Base-by-base conservation (phyloP, 2,888 invertebrate species). In the Ceramica pisi region DNA sequence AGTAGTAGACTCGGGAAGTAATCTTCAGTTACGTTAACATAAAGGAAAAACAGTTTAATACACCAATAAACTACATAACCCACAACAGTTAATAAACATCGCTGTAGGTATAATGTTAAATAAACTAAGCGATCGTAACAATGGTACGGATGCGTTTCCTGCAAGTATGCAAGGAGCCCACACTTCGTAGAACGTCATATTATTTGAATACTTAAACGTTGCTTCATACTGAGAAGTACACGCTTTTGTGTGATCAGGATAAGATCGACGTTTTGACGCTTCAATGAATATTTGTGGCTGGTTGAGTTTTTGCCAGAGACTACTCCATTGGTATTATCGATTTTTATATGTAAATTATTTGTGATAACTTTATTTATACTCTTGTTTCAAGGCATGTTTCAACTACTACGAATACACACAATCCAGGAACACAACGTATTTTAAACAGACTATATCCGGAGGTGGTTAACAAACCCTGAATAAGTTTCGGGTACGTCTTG, bases 111-210 rank as follows among this genome's bases (percentile, higher is more conserved):
- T 31, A 26, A 79, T 72, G 74, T 80, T 69, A 71, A 87, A 86
- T 85, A 84, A 84, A 85, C 78, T 75, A 63, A 76, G 76, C 71
- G 81, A 65, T 78, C 57, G 79, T 82, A 86, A 91, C 88, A 91
- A 90, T 89, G 76, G 84, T 85, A 87, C 91, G 92, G 91, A 92
- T 88, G 91, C 86, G 78, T 91, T 89, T 93, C 93, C 93, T 90
- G 89, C 81, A 80, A 78, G 75, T 80, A 80, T 75, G 79, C 80
- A 80, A 70, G 64, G 50, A 75, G 73, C 44, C 63, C 23, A 70
- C 62, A 50, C 60, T 89, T 88, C 89, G 68, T 59, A 86, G 90
- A 90, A 91, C 75, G 57, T 59, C 16, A 64, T 71, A 75, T 55
- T 75, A 84, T 71, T 81, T 84, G 81, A 85, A 85, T 85, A 74